Evolutionary conservation across 2,888 invertebrate genomes (phyloP).

Genomic region (Chymomyza procnemis): DNA sequence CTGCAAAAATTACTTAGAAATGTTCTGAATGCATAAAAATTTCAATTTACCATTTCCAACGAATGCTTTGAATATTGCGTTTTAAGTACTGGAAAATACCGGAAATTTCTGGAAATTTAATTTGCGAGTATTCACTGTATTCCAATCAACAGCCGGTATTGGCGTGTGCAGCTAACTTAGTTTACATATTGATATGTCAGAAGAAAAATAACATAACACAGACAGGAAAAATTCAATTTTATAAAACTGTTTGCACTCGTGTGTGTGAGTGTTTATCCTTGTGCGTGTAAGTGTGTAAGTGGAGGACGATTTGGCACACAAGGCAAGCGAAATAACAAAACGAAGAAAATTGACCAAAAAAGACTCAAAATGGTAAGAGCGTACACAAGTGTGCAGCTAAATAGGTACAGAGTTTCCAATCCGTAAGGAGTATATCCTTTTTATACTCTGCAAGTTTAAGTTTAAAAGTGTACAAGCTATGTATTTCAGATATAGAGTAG

Average conservation of each 20-base stretch:
- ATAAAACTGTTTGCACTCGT: conserved; percentile 29
- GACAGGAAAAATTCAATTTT: conserved; percentile 43
- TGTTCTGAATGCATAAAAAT: not conserved
- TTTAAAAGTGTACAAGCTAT: too few species aligned
- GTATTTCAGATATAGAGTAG: too few species aligned
- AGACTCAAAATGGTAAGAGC: not conserved
- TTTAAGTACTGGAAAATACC: not conserved
- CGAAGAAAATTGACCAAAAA: conserved; percentile 8
- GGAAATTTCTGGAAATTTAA: not conserved
- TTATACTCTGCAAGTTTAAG: too few species aligned
- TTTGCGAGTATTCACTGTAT: not conserved
- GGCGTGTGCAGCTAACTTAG: conserved; percentile 40
- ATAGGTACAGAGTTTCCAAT: too few species aligned
- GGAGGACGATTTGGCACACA: too few species aligned
- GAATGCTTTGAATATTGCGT: not conserved
- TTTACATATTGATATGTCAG: conserved; percentile 37
- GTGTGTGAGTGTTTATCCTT: not conserved
- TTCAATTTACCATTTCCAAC: not conserved
- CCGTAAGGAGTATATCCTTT: too few species aligned
- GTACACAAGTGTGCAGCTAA: not conserved
- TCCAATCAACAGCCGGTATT: not conserved
- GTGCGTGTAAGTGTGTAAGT: not conserved
- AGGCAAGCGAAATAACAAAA: conserved; percentile 12
- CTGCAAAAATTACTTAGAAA: not conserved
- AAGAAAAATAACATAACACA: conserved; percentile 16